phyloP scores from a whole-genome alignment of 2,113 vertebrate genomes.

The Syngnathus scovelli region DNA sequence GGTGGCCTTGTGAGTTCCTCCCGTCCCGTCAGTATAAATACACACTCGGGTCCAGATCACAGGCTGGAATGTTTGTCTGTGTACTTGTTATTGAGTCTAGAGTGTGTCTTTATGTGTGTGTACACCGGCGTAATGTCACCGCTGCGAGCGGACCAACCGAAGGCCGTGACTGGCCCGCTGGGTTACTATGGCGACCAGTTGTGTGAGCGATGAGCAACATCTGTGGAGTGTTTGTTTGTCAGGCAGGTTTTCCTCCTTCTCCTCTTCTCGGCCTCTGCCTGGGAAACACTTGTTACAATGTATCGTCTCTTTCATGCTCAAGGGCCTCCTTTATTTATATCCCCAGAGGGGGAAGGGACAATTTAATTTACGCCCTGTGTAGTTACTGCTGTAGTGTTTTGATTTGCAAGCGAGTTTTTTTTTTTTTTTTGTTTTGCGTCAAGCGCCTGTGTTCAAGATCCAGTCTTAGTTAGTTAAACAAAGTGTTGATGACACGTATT shows the following conservation, averaged over 20 bases:
- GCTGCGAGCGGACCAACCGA: constrained; percentile 38
- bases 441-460: no score
- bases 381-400: not conserved
- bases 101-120: constrained; percentile 22
- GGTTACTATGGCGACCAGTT: constrained; percentile 62
- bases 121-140: constrained; percentile 33
- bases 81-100: constrained; percentile 7
- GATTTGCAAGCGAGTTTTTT: not conserved
- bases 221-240: constrained; percentile 59
- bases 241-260: constrained; percentile 43
- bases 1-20: constrained; percentile 40
- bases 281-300: not conserved
- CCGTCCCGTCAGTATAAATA: constrained; percentile 53
- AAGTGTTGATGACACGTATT: no score
- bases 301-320: not conserved
- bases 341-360: not conserved
- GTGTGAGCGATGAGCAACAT: constrained; percentile 60
- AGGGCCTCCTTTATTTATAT: not conserved
- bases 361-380: not conserved
- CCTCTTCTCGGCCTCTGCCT: constrained; percentile 1
- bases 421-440: not conserved
- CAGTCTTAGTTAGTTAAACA: no score
- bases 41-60: constrained; percentile 54
- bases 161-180: constrained; percentile 59
- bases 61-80: constrained; percentile 30